A percentile compares a stretch with the other conserved stretches of the same genome.
Evolutionary conservation across 2,797 vertebrate species (phyloP).

Genomic region (Enteromius thamalakanensis): DNA sequence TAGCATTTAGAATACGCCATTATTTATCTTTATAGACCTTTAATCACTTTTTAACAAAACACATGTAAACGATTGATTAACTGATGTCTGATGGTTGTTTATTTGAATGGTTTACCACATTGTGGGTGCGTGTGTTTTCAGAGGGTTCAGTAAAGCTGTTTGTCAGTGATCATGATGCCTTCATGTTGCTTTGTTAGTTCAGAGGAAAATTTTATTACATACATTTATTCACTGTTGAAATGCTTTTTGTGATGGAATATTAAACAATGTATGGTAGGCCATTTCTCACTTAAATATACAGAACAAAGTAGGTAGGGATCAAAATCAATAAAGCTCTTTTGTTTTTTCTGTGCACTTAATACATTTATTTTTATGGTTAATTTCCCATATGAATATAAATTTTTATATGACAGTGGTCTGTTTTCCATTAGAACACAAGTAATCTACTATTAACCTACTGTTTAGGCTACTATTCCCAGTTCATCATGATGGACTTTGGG

Average conservation of each 20-base stretch:
- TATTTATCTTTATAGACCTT: not conserved
- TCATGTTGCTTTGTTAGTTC: not conserved
- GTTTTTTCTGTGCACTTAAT: not conserved
- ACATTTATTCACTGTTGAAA: not conserved
- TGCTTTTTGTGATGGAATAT: not conserved
- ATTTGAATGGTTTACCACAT: not conserved
- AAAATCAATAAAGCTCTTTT: not conserved
- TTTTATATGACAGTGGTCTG: not conserved
- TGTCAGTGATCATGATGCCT: not conserved
- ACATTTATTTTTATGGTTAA: not conserved
- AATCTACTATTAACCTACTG: not conserved
- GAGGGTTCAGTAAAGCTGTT: conserved; percentile 5
- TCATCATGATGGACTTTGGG: not conserved
- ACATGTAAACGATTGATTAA: not conserved
- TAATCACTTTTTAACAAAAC: not conserved
- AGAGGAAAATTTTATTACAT: not conserved
- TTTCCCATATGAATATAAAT: not conserved
- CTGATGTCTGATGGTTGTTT: not conserved
- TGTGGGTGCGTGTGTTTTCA: conserved; percentile 8
- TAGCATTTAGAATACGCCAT: not conserved
- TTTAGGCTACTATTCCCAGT: not conserved
- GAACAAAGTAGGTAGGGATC: not conserved
- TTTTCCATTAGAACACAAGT: not conserved
- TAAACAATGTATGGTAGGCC: not conserved
- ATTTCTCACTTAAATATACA: not conserved